Evolutionary conservation across 2,888 invertebrate genomes (phyloP).

Genomic region (Parthenolecanium corni): DNA sequence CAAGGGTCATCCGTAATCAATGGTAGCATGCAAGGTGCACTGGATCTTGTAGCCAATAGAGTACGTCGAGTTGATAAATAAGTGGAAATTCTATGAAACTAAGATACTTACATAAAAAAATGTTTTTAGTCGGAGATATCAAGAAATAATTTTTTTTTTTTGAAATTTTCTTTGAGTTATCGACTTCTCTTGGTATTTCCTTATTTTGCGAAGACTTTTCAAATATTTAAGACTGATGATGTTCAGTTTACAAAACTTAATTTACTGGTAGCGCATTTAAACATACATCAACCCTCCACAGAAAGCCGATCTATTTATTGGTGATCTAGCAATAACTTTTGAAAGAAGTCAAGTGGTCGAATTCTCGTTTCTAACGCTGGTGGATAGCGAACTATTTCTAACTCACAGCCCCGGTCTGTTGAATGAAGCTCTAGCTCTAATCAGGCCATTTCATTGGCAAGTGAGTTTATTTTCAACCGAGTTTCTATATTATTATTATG

Average conservation of each 20-base stretch:
- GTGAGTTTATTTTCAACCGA: constrained; percentile 39
- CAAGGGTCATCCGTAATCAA: constrained; percentile 54
- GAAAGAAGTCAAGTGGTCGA: constrained; percentile 60
- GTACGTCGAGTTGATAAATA: constrained; percentile 38
- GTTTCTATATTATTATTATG: too few species aligned
- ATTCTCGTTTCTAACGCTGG: constrained; percentile 62
- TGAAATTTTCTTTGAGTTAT: too few species aligned
- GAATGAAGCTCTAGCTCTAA: constrained; percentile 60
- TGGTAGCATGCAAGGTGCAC: constrained; percentile 57
- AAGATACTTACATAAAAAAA: too few species aligned
- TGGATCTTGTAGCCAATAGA: constrained; percentile 57
- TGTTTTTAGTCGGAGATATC: too few species aligned
- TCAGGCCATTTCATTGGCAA: constrained; percentile 61
- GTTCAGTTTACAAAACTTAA: too few species aligned
- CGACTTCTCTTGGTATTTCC: too few species aligned
- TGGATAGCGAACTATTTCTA: constrained; percentile 64
- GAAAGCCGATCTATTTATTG: constrained; percentile 61
- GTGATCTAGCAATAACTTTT: constrained; percentile 61
- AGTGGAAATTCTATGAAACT: background rate
- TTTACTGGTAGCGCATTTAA: too few species aligned
- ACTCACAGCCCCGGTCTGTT: constrained; percentile 61
- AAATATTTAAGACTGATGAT: too few species aligned
- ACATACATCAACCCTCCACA: constrained; percentile 36
- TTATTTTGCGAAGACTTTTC: too few species aligned
- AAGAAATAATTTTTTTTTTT: too few species aligned